These are phyloP conservation scores for Pomatorhinus ruficollis DNA, from an alignment of 2,113 vertebrate genomes.

Conservation along the genomic window DNA sequence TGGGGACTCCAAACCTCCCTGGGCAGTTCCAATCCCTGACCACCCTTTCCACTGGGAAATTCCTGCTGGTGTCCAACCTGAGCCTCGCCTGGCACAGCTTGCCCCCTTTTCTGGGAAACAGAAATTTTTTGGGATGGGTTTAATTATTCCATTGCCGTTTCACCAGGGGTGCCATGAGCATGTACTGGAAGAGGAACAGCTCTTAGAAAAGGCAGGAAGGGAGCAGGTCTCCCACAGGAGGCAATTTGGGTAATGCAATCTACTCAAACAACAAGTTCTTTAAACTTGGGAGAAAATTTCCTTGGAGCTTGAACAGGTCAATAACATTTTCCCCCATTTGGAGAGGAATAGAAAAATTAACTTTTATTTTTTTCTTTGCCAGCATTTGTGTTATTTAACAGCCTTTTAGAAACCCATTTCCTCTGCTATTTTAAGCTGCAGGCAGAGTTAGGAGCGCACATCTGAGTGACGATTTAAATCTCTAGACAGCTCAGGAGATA, in stretches of 20 bases:
- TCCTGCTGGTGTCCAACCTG: fast-evolving
- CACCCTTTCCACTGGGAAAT: not conserved
- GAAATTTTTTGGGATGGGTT: not conserved
- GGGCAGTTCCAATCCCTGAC: fast-evolving
- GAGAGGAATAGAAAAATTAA: slow-evolving; percentile 6
- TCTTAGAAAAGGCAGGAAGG: not conserved
- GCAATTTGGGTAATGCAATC: slow-evolving; percentile 9
- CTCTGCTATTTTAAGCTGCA: slow-evolving; percentile 29
- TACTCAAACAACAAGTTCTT: slow-evolving; percentile 10
- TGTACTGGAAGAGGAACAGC: not conserved
- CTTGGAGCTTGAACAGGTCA: slow-evolving; percentile 5
- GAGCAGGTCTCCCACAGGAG: slow-evolving; percentile 16
- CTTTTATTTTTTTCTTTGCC: not conserved
- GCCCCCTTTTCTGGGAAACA: not conserved
- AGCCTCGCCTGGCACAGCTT: too few species aligned
- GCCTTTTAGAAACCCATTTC: slow-evolving; percentile 57
- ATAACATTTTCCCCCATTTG: not conserved
- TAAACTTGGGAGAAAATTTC: not conserved
- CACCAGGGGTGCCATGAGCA: not conserved
- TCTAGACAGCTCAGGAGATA: slow-evolving; percentile 52
- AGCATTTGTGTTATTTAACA: slow-evolving; percentile 40
- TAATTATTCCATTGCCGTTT: not conserved
- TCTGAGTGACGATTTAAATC: slow-evolving; percentile 50
- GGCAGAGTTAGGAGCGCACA: slow-evolving; percentile 26
- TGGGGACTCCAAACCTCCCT: too few species aligned